Conservation (phyloP, 2,113 vertebrate genomes). For the Sceloporus undulatus region DNA sequence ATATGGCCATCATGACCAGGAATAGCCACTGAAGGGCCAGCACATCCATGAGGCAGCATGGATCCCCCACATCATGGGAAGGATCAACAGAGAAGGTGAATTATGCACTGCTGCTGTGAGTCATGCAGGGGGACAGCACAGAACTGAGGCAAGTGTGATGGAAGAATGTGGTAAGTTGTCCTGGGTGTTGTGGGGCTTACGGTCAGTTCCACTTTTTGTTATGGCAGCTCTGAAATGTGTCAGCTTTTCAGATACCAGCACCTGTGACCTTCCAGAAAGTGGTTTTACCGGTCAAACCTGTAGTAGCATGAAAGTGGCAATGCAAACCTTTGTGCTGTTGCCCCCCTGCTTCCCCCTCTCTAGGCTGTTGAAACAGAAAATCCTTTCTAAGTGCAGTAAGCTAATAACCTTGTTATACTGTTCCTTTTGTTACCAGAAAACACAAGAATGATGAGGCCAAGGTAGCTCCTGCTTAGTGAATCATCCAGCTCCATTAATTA, state of each 20-base stretch:
- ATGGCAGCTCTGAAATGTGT: background rate
- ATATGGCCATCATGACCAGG: too few species aligned
- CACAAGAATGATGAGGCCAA: background rate
- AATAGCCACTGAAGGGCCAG: too few species aligned
- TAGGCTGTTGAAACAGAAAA: background rate
- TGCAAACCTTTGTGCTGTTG: background rate
- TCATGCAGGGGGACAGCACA: background rate
- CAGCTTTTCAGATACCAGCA: background rate
- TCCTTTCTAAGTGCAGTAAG: background rate
- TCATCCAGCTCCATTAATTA: background rate
- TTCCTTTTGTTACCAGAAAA: background rate
- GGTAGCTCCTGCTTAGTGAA: too few species aligned
- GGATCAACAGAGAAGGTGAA: too few species aligned
- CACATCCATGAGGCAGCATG: too few species aligned
- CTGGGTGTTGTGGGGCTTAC: background rate
- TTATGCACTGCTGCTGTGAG: too few species aligned
- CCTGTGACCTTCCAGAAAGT: background rate
- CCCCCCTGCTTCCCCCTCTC: background rate
- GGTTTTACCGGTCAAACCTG: conserved; percentile 6
- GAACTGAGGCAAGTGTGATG: background rate
- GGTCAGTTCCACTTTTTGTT: background rate
- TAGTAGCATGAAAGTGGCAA: background rate
- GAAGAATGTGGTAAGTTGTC: background rate
- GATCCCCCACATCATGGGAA: too few species aligned
- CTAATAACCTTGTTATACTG: background rate